Evolutionary conservation across 2,113 vertebrate genomes (phyloP), one percentile per base, ranked within the genome.

Genomic region (Eptesicus fuscus): DNA sequence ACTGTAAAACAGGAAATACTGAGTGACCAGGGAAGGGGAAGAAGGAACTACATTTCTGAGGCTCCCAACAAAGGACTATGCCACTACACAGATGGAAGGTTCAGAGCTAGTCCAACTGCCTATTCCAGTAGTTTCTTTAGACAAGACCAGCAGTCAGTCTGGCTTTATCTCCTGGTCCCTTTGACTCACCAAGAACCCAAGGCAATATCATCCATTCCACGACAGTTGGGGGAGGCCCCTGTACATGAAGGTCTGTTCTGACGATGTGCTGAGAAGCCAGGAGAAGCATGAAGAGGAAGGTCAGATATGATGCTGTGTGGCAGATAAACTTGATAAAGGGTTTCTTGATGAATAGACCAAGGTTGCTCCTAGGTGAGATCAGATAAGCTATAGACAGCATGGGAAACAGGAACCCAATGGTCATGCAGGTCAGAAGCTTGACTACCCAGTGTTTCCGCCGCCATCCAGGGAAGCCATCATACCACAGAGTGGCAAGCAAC

Each of bases 311-410:
- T 59, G 99, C 99, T 0, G 99, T 99, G 98, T 99, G 99, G 97
- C 99, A 99, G 98, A 99, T 99, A 98, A 99, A 99, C 98, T 99
- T 99, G 98, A 99, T 99, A 98, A 99, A 99, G 96, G 99, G 99
- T 97, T 99, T 99, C 98, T 99, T 99, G 97, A 99, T 99, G 99
- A 99, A 99, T 89, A 99, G 98, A 84, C 99, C 99, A 98, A 99
- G 98, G 88, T 99, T 98, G 97, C 99, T 99, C 97, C 99, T 99
- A 25, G 99, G 99, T 89, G 99, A 99, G 91, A 99, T 98, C 97
- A 99, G 97, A 97, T 99, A 99, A 9, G 99, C 99, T 98, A 99
- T 98, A 0, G 99, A 99, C 23, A 99, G 99, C 97, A 99, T 97
- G 0, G 99, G 99, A 93, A 99, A 99, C 16, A 99, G 98, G 91